Percentiles rank a stretch among this genome's conserved stretches.
Conservation (phyloP, 1,140 invertebrate genomes). For the Conus ventricosus region DNA sequence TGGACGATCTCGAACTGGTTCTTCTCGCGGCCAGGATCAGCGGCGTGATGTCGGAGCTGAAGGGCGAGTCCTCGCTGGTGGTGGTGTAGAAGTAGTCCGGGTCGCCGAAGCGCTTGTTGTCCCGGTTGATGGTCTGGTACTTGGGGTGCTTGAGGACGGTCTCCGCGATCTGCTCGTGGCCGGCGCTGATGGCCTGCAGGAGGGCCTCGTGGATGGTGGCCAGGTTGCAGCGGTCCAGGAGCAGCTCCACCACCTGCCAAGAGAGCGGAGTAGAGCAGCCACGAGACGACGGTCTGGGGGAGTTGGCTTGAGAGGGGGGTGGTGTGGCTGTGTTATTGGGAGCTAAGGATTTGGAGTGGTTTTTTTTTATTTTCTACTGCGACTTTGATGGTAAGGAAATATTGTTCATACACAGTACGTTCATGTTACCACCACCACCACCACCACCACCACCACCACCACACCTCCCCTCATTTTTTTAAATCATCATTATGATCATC, state of each 20-base stretch:
- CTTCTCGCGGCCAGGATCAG: slow-evolving; percentile 72
- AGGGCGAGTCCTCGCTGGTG: slow-evolving; percentile 65
- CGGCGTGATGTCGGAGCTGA: slow-evolving; percentile 72
- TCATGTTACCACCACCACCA: too few species aligned
- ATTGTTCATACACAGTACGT: too few species aligned
- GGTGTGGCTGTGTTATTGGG: too few species aligned
- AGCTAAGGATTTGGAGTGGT: too few species aligned
- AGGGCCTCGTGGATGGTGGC: slow-evolving; percentile 71
- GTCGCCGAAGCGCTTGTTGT: slow-evolving; percentile 66
- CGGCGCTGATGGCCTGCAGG: slow-evolving; percentile 71
- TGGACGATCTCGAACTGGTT: slow-evolving; percentile 74
- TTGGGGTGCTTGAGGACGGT: slow-evolving; percentile 71
- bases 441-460: too few species aligned
- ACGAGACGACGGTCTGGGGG: background rate
- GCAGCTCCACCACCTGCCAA: slow-evolving; percentile 66
- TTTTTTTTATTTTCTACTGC: too few species aligned
- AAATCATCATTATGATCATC: too few species aligned
- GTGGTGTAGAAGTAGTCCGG: slow-evolving; percentile 65
- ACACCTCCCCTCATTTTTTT: too few species aligned
- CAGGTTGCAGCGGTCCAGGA: slow-evolving; percentile 67
- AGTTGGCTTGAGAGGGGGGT: background rate
- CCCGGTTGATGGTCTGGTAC: slow-evolving; percentile 65
- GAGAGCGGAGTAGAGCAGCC: background rate
- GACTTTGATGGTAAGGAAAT: too few species aligned
- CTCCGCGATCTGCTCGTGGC: slow-evolving; percentile 72